Evolutionary conservation across 1,140 invertebrate species (phyloP), one percentile per base, ranked within the genome.

Genomic region (Lutraria rhynchaena): DNA sequence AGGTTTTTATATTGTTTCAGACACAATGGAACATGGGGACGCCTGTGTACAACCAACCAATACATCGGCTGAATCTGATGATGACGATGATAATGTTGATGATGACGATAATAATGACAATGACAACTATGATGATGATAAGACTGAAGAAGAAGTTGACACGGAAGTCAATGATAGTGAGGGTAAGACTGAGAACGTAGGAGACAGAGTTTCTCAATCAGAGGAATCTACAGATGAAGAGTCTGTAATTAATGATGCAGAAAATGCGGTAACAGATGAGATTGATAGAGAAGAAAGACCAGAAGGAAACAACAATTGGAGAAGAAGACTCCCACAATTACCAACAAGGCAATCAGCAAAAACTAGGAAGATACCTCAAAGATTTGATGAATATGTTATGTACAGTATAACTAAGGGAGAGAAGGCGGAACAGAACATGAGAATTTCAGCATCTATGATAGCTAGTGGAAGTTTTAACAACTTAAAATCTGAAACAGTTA

Each of bases 351-450:
- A 5, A 60, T 60, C 58, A 60, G 4, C 11, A n/a, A 60, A 27
- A 60, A 35, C 3, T 3, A 60, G 31, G 31, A 60, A 5, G n/a
- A 5, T 9, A 7, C 58, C 58, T 7, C 3, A 3, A 13, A 60
- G n/a, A 60, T 60, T 29, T 60, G n/a, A 35, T 29, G 58, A 60
- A 3, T 55, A 7, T 27, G n/a, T 55, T 55, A 41, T 55, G 24
- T 55, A 55, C 24, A 27, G 19, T 55, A 19, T 19, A 55, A 19
- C 19, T 9, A 55, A n/a, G 4, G 5, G 4, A 60, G 11, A 60
- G 5, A 24, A n/a, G n/a, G n/a, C n/a, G n/a, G n/a, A 60, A 29
- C 58, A 29, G 3, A 60, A 33, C 4, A 7, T 60, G 3, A 27
- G n/a, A 60, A n/a, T 24, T 7, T n/a, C 31, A 5, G 58, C 11